Evolutionary conservation across 2,797 vertebrate genomes (phyloP), one percentile per base, ranked within the genome.

Genomic region (Darevskia mixta): DNA sequence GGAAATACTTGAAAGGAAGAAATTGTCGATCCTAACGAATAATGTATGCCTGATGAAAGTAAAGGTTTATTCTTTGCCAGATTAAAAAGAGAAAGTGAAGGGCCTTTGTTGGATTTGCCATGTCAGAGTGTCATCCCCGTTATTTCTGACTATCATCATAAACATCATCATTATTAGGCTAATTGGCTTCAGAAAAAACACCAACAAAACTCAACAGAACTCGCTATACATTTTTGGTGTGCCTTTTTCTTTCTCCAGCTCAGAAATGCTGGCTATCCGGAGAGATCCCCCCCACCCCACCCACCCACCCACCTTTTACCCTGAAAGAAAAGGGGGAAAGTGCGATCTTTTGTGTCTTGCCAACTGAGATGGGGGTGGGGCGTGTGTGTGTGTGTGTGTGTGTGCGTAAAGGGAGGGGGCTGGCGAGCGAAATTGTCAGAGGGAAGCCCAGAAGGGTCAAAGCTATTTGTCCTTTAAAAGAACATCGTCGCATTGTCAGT

Each of bases 391-490:
- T 89, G 79, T 88, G 89, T 79, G 35, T 41, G 43, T 45, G 43
- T 10, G 45, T 3, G 49, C 3, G 77, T 85, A 13, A 29, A 17
- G 9, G 20, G 27, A 29, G 25, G 2, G 35, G 55, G 17, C 23
- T 25, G 23, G 64, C 71, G 69, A 79, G 55, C 5, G 3, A 64
- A 75, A 66, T 17, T 20, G 69, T 41, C 82, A 73, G 11, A 41
- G 55, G 9, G 49, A 64, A 79, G 38, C 82, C 45, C 82, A 27
- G 38, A 23, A 20, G 94, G 90, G 82, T 93, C 92, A 92, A 87
- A 94, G 90, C 80, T 98, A 97, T 98, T 96, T 94, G 95, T 96
- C 89, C 95, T 92, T 95, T 94, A 92, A 95, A 96, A 96, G 91
- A 95, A 92, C 96, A 95, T 92, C 95, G 92, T 95, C 94, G 88